Base-by-base conservation (phyloP, 2,797 vertebrate species). In the Phylloscopus collybita region DNA sequence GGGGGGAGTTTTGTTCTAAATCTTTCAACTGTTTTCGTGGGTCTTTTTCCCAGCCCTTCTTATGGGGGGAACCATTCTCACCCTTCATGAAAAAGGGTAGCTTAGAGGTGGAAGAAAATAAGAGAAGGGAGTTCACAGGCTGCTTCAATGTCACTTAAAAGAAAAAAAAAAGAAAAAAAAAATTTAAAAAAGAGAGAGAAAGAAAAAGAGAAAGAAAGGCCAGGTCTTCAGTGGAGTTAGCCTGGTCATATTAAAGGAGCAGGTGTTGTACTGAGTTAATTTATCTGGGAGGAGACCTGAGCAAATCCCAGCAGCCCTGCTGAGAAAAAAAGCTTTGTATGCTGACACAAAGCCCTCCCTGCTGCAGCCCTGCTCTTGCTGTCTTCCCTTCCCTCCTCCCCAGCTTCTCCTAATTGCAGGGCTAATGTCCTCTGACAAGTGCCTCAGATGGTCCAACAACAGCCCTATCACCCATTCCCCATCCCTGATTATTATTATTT, bases 281-380 rank as follows among this genome's bases (percentile, higher is more conserved):
- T 96, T 95, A 81, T 92, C 94, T 45, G 47, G 61, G 85, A 95
- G 92, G 91, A 96, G 66, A 92, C 82, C 69, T 80, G 76, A 86
- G 91, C 85, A 94, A 94, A 96, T 96, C 95, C 94, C 89, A 89
- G 89, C 93, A 95, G 36, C 86, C 83, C 93, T 2, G 6, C 92
- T 70, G 67, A 89, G 71, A 72, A 81, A 70, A 70, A 94, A 83
- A 76, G 53, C 81, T 93, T 89, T 95, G 73, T 94, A 23, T 4
- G 15, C 75, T 80, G 83, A 88, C 71, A 93, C 73, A 96, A 94
- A 96, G 89, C 94, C 81, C 73, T 64, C 87, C 75, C n/a, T 9
- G 5, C 79, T 26, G 51, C 79, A 91, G 30, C 66, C 5, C 54
- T 73, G 30, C 22, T 84, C 57, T 54, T 40, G 44, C 70, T 74